phyloP scores from a whole-genome alignment of 2,888 invertebrate species.

The Amblyteles armatorius region DNA sequence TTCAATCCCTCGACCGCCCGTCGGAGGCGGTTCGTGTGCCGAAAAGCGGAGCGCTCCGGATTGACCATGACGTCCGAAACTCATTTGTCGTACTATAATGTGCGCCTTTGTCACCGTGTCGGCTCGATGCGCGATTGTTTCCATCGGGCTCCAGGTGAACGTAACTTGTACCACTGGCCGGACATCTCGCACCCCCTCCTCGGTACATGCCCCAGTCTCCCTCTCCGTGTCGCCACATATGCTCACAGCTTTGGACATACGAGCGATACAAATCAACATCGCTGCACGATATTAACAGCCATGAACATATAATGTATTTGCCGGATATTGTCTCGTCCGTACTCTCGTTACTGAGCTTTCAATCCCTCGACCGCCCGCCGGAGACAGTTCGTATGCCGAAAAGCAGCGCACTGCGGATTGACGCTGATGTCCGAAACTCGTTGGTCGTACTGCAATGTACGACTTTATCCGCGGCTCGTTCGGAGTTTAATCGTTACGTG shows the following conservation, averaged over 20 bases:
- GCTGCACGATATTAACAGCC: background rate
- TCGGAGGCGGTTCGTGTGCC: too few relatives aligned
- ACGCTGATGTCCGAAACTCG: constrained; percentile 12
- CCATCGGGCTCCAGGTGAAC: constrained; percentile 3
- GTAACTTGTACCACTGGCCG: background rate
- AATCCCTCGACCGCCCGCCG: background rate
- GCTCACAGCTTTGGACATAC: too few relatives aligned
- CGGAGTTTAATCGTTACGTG: constrained; percentile 26
- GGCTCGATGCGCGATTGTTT: background rate
- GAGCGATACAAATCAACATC: background rate
- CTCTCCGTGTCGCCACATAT: too few relatives aligned
- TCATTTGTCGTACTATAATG: too few relatives aligned
- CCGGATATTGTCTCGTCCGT: background rate
- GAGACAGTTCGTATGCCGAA: too few relatives aligned
- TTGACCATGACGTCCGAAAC: too few relatives aligned
- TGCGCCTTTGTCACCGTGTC: too few relatives aligned
- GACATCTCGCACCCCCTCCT: background rate
- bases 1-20: background rate
- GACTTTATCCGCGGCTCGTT: background rate
- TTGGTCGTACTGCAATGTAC: background rate
- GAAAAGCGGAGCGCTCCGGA: too few relatives aligned
- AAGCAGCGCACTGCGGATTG: background rate
- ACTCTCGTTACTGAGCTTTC: constrained; percentile 18
- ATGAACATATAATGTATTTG: background rate
- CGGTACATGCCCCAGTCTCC: too few relatives aligned